Evolutionary conservation across 92 coral and sea anemone genomes (phyloP).

Genomic region (Zoanthus sansibaricus): DNA sequence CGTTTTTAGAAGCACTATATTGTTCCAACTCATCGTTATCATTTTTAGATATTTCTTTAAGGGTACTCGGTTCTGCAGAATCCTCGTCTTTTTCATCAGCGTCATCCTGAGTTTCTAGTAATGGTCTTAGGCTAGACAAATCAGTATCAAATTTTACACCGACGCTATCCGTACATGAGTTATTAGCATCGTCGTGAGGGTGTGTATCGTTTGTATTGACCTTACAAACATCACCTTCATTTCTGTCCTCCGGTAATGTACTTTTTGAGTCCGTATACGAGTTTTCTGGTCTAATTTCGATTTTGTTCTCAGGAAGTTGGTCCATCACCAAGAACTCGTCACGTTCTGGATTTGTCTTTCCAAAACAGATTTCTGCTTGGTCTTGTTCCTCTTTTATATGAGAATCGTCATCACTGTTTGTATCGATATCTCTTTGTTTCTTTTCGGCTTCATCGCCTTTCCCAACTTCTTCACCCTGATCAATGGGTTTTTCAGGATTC

Average conservation of each 20-base stretch:
- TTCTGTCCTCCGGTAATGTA: background rate
- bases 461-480: background rate
- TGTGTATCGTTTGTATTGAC: background rate
- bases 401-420: background rate
- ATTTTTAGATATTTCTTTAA: background rate
- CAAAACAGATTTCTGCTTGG: background rate
- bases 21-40: background rate
- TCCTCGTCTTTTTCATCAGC: background rate
- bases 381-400: background rate
- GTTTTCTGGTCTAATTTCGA: background rate
- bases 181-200: background rate
- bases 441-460: background rate
- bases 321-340: background rate
- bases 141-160: background rate
- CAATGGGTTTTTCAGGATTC: background rate
- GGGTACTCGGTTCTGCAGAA: background rate
- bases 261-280: background rate
- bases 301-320: background rate
- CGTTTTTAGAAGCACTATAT: background rate
- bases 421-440: background rate
- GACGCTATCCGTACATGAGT: background rate
- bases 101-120: background rate
- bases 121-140: background rate
- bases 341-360: background rate
- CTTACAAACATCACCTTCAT: background rate